Conservation (phyloP, 2,888 invertebrate genomes). For the Mongoloraphidia duomilia region DNA sequence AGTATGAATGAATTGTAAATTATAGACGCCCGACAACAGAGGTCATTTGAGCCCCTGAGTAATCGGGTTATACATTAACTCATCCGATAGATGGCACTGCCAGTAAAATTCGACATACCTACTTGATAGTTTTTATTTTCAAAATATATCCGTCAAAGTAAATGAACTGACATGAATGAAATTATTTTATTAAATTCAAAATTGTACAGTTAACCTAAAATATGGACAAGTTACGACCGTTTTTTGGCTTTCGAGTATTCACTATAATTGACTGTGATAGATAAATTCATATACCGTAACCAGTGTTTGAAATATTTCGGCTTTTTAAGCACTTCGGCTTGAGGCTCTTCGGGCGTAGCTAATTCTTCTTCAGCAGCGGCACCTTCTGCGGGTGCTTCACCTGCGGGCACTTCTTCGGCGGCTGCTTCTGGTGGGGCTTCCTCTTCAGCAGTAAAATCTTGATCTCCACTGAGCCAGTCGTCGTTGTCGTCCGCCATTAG, state of each 20-base stretch:
- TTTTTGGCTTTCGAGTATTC: too few species aligned
- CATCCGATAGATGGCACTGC: too few species aligned
- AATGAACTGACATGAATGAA: too few species aligned
- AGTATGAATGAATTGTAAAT: too few species aligned
- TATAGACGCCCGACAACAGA: too few species aligned
- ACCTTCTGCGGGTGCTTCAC: conserved; percentile 30
- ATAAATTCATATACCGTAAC: conserved; percentile 43
- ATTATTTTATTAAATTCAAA: too few species aligned
- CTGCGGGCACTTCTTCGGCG: conserved; percentile 22
- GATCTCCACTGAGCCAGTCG: conserved; percentile 39
- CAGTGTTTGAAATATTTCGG: conserved; percentile 66
- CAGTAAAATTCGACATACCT: too few species aligned
- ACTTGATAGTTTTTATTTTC: too few species aligned
- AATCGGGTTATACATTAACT: too few species aligned
- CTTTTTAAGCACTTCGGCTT: conserved; percentile 42
- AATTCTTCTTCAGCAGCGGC: conserved; percentile 34
- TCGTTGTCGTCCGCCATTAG: conserved; percentile 35
- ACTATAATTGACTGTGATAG: too few species aligned
- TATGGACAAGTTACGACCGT: not conserved
- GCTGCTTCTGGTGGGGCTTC: conserved; percentile 20
- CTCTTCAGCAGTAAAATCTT: conserved; percentile 20
- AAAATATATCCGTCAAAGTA: too few species aligned
- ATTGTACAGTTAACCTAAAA: not conserved
- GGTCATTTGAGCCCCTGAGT: too few species aligned
- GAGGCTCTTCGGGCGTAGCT: conserved; percentile 26